Conservation (phyloP, 2,888 invertebrate species). For the Formica aserva region DNA sequence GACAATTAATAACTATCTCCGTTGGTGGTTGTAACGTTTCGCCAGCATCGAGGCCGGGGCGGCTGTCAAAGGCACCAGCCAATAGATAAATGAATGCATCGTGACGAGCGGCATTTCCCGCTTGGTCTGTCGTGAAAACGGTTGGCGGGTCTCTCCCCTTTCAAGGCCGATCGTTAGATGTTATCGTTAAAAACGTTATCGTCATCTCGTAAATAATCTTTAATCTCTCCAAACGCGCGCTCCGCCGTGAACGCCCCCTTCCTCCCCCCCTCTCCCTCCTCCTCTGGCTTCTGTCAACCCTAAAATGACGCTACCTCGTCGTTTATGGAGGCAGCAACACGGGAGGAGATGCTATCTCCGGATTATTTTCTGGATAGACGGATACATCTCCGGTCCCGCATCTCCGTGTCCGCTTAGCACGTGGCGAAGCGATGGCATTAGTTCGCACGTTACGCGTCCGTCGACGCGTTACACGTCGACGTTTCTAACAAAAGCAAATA, state of each 20-base stretch:
- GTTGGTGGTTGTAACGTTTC: constrained; percentile 61
- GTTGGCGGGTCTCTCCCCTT: constrained; percentile 72
- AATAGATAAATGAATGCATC: constrained; percentile 83
- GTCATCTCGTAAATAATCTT: constrained; percentile 84
- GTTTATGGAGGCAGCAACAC: constrained; percentile 54
- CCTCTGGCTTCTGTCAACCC: constrained; percentile 30
- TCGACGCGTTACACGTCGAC: constrained; percentile 31
- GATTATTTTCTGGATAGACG: constrained; percentile 85
- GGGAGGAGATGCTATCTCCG: constrained; percentile 69
- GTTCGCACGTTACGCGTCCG: constrained; percentile 74
- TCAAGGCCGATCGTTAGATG: constrained; percentile 78
- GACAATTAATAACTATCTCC: constrained; percentile 69
- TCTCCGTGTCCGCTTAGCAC: constrained; percentile 74
- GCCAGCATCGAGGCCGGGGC: constrained; percentile 51
- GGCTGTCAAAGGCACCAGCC: constrained; percentile 64
- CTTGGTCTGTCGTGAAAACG: constrained; percentile 83
- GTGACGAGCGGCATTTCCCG: constrained; percentile 84
- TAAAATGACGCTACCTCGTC: constrained; percentile 54
- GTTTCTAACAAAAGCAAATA: constrained; percentile 70
- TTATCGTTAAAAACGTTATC: constrained; percentile 81
- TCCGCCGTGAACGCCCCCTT: constrained; percentile 39
- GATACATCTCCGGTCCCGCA: constrained; percentile 75
- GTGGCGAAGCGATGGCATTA: constrained; percentile 66
- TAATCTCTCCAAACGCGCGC: constrained; percentile 78
- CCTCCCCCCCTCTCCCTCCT: constrained; percentile 22